phyloP scores from a whole-genome alignment of 2,888 invertebrate species.

The Laothoe populi region DNA sequence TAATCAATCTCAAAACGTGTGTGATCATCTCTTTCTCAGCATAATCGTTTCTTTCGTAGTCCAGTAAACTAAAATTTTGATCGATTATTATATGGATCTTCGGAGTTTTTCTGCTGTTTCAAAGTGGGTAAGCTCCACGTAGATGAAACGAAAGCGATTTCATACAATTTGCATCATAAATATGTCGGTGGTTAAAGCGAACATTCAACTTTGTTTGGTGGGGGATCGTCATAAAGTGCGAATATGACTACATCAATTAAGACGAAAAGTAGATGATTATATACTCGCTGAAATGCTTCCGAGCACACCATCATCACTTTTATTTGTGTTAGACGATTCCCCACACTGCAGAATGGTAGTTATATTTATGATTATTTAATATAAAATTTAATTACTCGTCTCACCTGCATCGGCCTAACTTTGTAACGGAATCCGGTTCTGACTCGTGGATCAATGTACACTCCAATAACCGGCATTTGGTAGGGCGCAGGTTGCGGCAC shows the following conservation, averaged over 20 bases:
- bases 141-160: conserved; percentile 70
- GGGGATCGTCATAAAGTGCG: conserved; percentile 53
- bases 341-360: conserved; percentile 56
- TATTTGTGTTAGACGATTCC: conserved; percentile 63
- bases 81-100: conserved; percentile 75
- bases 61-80: conserved; percentile 69
- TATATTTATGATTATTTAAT: conserved; percentile 45
- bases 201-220: conserved; percentile 62
- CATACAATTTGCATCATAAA: conserved; percentile 47
- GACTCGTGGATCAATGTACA: conserved; percentile 89
- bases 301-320: conserved; percentile 72
- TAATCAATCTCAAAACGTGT: conserved; percentile 22
- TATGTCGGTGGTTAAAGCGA: conserved; percentile 69
- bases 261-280: conserved; percentile 79
- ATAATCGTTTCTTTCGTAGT: conserved; percentile 65
- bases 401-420: conserved; percentile 87
- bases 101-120: conserved; percentile 66
- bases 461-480: conserved; percentile 89
- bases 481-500: conserved; percentile 85
- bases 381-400: conserved; percentile 62
- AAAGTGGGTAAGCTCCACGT: conserved; percentile 56
- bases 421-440: conserved; percentile 90
- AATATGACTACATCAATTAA: conserved; percentile 24
- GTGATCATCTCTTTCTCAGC: conserved; percentile 26
- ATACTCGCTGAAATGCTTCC: conserved; percentile 47